Evolutionary conservation across 2,888 invertebrate species (phyloP).

Genomic region (Drosophila neutralis): DNA sequence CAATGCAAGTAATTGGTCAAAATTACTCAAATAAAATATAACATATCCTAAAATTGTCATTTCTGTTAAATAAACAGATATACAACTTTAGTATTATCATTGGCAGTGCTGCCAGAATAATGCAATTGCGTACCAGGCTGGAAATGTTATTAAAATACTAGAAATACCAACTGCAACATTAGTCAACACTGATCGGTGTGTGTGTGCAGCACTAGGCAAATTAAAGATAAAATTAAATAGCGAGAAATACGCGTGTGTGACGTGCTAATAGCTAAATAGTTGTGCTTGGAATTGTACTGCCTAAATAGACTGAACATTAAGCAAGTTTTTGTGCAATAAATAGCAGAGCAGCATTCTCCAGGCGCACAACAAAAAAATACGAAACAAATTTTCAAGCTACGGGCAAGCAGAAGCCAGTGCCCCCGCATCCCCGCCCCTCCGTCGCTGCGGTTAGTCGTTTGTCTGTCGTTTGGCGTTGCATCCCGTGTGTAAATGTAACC

Average conservation of each 20-base stretch:
- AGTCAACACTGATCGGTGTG: conserved; percentile 37
- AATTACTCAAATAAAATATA: background rate
- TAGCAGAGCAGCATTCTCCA: conserved; percentile 19
- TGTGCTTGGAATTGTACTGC: conserved; percentile 41
- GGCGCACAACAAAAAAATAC: conserved; percentile 25
- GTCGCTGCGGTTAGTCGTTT: conserved; percentile 45
- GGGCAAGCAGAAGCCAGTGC: conserved; percentile 54
- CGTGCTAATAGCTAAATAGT: conserved; percentile 56
- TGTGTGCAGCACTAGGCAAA: conserved; percentile 57
- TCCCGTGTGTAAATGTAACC: conserved; percentile 65
- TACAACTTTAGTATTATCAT: background rate
- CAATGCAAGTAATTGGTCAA: background rate
- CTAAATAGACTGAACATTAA: conserved; percentile 55
- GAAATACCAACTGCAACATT: conserved; percentile 15
- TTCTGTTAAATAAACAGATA: background rate
- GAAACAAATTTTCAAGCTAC: conserved; percentile 53
- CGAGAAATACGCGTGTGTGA: conserved; percentile 58
- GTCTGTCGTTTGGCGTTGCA: conserved; percentile 55
- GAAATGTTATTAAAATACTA: conserved; percentile 33
- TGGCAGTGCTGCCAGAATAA: conserved; percentile 27
- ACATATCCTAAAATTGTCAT: background rate
- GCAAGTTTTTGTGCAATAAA: conserved; percentile 69
- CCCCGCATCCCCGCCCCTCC: conserved; percentile 17
- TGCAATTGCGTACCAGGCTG: conserved; percentile 4
- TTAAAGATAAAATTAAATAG: conserved; percentile 65